Conservation (phyloP, 2,113 vertebrate genomes). For the Gallinago jamesoni region DNA sequence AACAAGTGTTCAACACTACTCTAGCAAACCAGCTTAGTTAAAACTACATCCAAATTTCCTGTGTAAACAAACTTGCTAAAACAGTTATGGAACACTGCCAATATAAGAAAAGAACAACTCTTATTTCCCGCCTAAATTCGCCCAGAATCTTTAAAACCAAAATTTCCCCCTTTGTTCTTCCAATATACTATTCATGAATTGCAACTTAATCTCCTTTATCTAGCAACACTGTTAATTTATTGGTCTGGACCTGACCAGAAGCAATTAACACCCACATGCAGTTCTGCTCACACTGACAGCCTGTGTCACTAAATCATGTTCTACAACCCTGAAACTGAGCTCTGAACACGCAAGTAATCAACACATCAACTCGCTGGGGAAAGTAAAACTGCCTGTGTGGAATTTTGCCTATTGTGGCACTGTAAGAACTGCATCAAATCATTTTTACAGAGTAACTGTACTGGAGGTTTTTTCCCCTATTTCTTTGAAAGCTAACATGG, state of each 20-base stretch:
- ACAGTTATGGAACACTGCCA: neutral
- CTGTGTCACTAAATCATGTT: neutral
- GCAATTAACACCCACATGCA: neutral
- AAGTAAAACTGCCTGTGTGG: neutral
- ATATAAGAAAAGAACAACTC: neutral
- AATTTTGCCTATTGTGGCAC: neutral
- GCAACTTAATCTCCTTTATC: neutral
- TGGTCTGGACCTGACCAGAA: neutral
- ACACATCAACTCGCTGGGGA: neutral
- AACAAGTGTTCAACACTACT: neutral
- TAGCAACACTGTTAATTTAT: neutral
- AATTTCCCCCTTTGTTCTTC: neutral
- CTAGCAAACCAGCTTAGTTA: slow-evolving; percentile 31
- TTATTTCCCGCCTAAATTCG: neutral
- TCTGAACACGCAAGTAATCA: neutral
- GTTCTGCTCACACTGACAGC: neutral
- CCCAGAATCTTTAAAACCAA: neutral
- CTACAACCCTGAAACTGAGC: neutral
- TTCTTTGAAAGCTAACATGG: neutral
- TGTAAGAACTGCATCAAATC: neutral
- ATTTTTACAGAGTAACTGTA: neutral
- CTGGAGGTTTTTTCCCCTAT: neutral
- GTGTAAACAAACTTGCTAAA: neutral
- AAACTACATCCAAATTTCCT: neutral
- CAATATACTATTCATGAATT: neutral